phyloP scores from a whole-genome alignment of 2,113 vertebrate species.

The Lasiurus cinereus region DNA sequence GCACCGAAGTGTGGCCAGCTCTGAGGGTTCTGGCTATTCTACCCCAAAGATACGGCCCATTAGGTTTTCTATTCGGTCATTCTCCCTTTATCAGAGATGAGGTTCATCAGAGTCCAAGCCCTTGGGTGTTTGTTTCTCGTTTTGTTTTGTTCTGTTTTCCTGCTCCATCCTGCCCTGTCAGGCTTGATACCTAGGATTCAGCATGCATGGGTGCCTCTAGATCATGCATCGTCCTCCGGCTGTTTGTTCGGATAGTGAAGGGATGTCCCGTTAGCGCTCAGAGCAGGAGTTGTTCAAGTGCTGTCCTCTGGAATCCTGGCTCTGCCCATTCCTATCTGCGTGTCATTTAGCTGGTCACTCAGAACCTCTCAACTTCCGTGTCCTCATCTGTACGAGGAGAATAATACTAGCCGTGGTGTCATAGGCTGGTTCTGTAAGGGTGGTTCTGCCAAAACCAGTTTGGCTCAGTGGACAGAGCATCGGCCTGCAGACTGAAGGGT shows the following conservation, averaged over 20 bases:
- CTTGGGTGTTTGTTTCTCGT: not conserved
- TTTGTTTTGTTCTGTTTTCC: not conserved
- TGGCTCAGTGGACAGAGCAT: no score
- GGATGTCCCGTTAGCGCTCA: not conserved
- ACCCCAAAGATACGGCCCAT: not conserved
- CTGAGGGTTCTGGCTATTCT: not conserved
- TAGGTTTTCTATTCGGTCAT: not conserved
- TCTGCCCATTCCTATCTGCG: no score
- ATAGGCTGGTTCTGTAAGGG: not conserved
- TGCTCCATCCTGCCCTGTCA: not conserved
- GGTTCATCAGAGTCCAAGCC: not conserved
- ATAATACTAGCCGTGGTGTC: no score
- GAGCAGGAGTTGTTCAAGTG: no score
- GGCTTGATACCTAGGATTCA: not conserved
- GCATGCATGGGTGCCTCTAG: not conserved
- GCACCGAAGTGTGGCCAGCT: no score
- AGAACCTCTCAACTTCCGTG: no score
- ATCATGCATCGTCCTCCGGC: not conserved
- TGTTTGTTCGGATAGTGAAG: not conserved
- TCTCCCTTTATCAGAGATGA: not conserved
- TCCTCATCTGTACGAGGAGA: no score
- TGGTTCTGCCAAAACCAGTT: not conserved
- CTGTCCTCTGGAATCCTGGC: no score
- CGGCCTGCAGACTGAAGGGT: no score
- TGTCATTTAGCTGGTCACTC: no score